Base-by-base conservation (phyloP, 2,888 invertebrate species). In the Platycnemis pennipes region DNA sequence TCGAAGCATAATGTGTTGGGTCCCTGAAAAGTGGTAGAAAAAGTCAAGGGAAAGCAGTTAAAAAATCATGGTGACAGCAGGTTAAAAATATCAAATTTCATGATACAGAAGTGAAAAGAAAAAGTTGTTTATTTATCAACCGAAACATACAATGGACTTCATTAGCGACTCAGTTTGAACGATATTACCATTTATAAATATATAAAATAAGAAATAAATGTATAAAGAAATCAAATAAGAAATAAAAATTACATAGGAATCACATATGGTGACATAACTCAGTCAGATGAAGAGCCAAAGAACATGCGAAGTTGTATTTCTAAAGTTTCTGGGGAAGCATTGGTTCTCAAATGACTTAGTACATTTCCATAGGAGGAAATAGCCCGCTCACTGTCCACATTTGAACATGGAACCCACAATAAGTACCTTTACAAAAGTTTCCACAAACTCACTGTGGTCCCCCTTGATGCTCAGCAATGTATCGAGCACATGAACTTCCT, bases 351-450 rank as follows among this genome's bases (percentile, higher is more conserved):
- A 49, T 49, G 8, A 49, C 49, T 49, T 49, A 49, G 49, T 11
- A 49, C 16, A 49, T 49, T 49, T 49, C 49, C 49, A 49, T 49
- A 49, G 11, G 56, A 56, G 22, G 56, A 56, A 56, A 56, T 56
- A 56, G 56, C 56, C 56, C 56, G 56, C 56, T 56, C 56, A 56
- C 56, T 56, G 56, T 56, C 56, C 56, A 56, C 56, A 56, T 56
- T 56, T 56, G 56, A 56, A 56, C 56, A 56, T 56, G 56, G 56
- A 56, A 56, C 56, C 56, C 56, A 56, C 56, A 5, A 56, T 22
- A n/a, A n/a, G n/a, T n/a, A 56, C 56, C 56, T 56, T 56, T 56
- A 56, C 56, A 56, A 13, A 56, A 56, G 56, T 3, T 56, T 56
- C 49, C 49, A 49, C 49, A 49, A 49, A 49, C 49, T 49, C 49